A percentile compares a stretch with the other conserved stretches of the same genome.
Evolutionary conservation across 2,113 vertebrate species (phyloP).

Genomic region (Theristicus caerulescens): DNA sequence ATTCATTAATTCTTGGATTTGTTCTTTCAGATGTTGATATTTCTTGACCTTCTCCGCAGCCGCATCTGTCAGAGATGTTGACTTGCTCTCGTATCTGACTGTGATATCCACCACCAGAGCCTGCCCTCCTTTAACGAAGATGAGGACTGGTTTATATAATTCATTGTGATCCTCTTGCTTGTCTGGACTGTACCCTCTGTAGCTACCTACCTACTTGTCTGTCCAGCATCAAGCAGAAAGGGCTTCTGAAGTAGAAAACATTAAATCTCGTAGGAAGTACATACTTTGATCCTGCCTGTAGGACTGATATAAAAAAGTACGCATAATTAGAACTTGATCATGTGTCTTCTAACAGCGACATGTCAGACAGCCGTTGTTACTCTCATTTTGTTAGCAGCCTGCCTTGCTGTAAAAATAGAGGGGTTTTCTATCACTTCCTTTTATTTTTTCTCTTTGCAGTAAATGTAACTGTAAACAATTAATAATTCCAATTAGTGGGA

Average conservation of each 20-base stretch:
- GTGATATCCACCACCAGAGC: too few species aligned
- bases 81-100: too few species aligned
- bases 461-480: conserved; percentile 32
- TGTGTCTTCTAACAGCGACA: background rate
- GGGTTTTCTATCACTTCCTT: background rate
- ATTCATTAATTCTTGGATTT: too few species aligned
- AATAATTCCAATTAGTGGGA: conserved; percentile 10
- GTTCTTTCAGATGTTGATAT: too few species aligned
- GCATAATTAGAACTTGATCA: background rate
- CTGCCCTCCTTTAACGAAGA: too few species aligned
- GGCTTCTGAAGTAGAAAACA: background rate
- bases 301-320: background rate
- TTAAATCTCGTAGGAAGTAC: background rate
- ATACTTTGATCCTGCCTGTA: background rate
- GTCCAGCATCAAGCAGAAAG: background rate
- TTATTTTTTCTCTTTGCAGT: background rate
- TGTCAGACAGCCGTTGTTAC: background rate
- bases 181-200: background rate
- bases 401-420: background rate
- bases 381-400: background rate
- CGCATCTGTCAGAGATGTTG: too few species aligned
- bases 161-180: too few species aligned
- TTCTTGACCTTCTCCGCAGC: too few species aligned
- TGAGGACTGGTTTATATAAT: too few species aligned
- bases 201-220: fast-evolving